These are phyloP conservation scores for Orthosia gracilis DNA, from an alignment of 2,888 invertebrate genomes.

Conservation along the genomic window DNA sequence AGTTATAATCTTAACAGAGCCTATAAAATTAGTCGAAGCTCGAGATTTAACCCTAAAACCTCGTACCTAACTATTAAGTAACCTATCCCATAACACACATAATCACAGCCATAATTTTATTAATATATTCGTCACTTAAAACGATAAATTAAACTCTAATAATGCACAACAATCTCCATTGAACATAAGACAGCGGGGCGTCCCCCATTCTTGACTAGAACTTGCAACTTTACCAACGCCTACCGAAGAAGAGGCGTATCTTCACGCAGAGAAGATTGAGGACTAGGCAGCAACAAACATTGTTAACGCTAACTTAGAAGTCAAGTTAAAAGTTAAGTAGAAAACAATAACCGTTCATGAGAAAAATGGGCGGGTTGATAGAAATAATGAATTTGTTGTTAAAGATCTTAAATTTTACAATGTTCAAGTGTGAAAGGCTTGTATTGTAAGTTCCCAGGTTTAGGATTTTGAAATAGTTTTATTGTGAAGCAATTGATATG, in stretches of 20 bases:
- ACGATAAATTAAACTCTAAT: slow-evolving; percentile 84
- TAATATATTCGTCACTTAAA: slow-evolving; percentile 72
- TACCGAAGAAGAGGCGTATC: slow-evolving; percentile 67
- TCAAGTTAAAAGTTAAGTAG: slow-evolving; percentile 64
- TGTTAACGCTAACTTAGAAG: slow-evolving; percentile 46
- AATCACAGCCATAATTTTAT: slow-evolving; percentile 58
- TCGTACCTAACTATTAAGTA: slow-evolving; percentile 8
- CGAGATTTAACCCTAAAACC: neutral
- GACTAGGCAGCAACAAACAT: slow-evolving; percentile 52
- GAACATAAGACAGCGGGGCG: slow-evolving; percentile 78
- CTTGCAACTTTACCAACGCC: slow-evolving; percentile 51
- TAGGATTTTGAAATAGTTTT: slow-evolving; percentile 8
- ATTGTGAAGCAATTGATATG: slow-evolving; percentile 4
- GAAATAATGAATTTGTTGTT: slow-evolving; percentile 57
- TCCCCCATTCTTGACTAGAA: slow-evolving; percentile 61
- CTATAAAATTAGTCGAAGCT: neutral
- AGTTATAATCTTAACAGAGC: neutral
- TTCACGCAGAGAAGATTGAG: slow-evolving; percentile 82
- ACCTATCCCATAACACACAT: slow-evolving; percentile 34
- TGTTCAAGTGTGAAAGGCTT: slow-evolving; percentile 57
- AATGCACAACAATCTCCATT: slow-evolving; percentile 78
- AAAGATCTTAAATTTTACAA: slow-evolving; percentile 41
- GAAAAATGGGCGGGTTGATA: slow-evolving; percentile 72
- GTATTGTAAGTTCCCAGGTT: slow-evolving; percentile 54
- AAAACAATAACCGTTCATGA: slow-evolving; percentile 70